Evolutionary conservation across 2,888 invertebrate species (phyloP).

Genomic region (Enchytraeus crypticus): DNA sequence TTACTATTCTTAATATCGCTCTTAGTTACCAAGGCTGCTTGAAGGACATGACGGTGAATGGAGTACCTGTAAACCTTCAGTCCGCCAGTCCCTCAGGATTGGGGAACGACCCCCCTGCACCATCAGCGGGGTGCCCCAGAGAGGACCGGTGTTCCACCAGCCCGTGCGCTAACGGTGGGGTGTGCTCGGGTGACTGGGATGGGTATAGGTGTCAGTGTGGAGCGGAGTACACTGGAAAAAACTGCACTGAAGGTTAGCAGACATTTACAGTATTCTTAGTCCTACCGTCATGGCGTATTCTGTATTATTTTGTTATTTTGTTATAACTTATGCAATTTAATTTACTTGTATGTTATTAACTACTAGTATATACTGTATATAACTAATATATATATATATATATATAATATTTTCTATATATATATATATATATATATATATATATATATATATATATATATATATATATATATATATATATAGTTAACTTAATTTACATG

Average conservation of each 20-base stretch:
- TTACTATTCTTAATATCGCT: not conserved
- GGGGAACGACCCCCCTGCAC: constrained; percentile 35
- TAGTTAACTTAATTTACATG: too few species aligned
- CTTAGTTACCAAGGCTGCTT: constrained; percentile 41
- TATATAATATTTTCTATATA: too few species aligned
- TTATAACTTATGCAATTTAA: not conserved
- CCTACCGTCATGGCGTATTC: not conserved
- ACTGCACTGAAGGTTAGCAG: constrained; percentile 33
- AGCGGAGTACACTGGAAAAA: constrained; percentile 28
- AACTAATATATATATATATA: too few species aligned
- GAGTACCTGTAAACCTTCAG: constrained; percentile 27
- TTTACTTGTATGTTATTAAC: not conserved
- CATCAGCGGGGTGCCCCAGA: constrained; percentile 33
- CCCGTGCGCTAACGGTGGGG: constrained; percentile 29
- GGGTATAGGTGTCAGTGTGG: constrained; percentile 32
- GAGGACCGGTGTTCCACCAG: constrained; percentile 31
- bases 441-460: too few species aligned
- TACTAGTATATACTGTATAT: not conserved
- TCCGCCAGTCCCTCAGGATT: constrained; percentile 28
- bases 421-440: too few species aligned
- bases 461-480: too few species aligned
- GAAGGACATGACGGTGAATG: constrained; percentile 34
- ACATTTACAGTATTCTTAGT: not conserved
- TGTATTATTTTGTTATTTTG: not conserved
- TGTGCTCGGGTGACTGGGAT: constrained; percentile 28